These are phyloP conservation scores for Oreochromis niloticus DNA, from an alignment of 2,113 vertebrate species.

Conservation along the genomic window DNA sequence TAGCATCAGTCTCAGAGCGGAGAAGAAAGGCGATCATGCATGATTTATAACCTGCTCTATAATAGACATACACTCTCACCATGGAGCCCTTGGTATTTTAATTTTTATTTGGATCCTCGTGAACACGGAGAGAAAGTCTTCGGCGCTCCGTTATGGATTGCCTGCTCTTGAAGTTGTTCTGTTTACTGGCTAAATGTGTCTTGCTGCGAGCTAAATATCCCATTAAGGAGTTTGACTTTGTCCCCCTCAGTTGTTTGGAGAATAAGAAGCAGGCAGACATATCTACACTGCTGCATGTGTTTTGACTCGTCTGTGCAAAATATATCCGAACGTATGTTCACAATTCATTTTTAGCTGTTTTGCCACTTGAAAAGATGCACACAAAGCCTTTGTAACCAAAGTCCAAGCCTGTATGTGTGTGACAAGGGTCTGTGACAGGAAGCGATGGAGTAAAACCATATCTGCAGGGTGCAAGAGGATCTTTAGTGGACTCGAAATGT, in stretches of 20 bases:
- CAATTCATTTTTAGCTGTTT: not conserved
- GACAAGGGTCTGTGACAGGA: not conserved
- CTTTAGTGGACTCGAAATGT: not conserved
- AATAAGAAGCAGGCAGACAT: not conserved
- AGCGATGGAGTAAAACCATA: not conserved
- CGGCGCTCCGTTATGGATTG: not conserved
- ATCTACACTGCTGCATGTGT: not conserved
- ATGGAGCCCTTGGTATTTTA: not conserved
- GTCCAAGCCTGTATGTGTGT: not conserved
- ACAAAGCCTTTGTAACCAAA: not conserved
- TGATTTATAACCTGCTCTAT: not conserved
- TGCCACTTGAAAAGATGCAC: not conserved
- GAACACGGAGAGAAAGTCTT: not conserved
- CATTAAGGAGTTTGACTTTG: not conserved
- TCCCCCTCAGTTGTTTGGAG: not conserved
- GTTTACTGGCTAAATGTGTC: not conserved
- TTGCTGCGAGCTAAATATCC: slow-evolving; percentile 8
- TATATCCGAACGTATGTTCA: not conserved
- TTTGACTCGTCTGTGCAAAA: not conserved
- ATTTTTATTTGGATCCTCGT: not conserved
- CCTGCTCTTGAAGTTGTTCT: not conserved
- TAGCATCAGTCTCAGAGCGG: slow-evolving; percentile 2
- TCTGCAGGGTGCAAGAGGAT: not conserved
- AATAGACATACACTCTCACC: not conserved
- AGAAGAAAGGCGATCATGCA: slow-evolving; percentile 22